Base-by-base conservation (phyloP, 1,140 invertebrate genomes). In the Rhagoletis pomonella region DNA sequence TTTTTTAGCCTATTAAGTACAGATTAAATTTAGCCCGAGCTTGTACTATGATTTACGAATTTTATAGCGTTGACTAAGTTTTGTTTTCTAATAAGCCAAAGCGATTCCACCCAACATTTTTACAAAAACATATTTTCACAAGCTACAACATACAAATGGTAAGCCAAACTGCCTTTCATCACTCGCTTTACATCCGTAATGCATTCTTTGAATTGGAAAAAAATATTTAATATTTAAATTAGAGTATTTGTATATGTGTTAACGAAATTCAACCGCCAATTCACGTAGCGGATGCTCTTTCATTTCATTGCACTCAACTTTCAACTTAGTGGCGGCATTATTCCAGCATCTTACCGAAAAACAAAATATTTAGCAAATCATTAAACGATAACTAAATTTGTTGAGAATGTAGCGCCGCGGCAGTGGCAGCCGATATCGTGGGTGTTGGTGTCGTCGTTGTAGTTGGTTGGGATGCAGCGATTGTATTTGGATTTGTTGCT, bases 311-410 rank as follows among this genome's bases (percentile, higher is more conserved):
- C 67, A 73, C 67, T 44, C 67, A 73, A 81, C 73, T 81, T 81
- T 81, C 73, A 81, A 81, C 73, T 81, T 81, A 81, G 73, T 81
- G 14, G 47, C 73, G 47, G n/a, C 73, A 55, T n/a, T 81, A 81
- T 81, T 81, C 73, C 73, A 81, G 73, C 86, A 90, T 89, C 87
- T 92, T 92, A 85, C 91, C 91, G 88, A 92, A 92, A 91, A 92
- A 92, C 77, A 92, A 91, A 90, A 92, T 92, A 90, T 90, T 92
- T 87, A 92, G 90, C 91, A 92, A 92, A 90, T 92, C 91, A 89
- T 92, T 92, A 88, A 92, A 92, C 89, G 91, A 92, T 90, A 92
- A 92, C 91, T 92, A 92, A 89, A 92, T 92, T 89, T 92, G 91
- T 89, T 90, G 91, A 64, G 91, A 65, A 87, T 85, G 89, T 89